A percentile compares a stretch with the other conserved stretches of the same genome.
Conservation (phyloP, 2,797 vertebrate genomes). For the Pseudochirops cupreus region DNA sequence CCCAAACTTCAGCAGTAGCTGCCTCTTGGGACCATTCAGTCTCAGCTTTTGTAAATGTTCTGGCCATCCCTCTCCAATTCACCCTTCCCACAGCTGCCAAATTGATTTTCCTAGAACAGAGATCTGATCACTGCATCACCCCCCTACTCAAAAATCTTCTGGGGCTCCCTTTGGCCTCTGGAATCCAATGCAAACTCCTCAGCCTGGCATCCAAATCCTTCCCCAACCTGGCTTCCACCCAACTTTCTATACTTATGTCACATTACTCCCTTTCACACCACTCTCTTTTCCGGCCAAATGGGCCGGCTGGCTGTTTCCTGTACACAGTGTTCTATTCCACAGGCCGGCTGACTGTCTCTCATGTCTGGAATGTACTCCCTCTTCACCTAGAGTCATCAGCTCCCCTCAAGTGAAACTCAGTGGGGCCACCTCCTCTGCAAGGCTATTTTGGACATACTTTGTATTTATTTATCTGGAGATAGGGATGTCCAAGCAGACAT, state of each 20-base stretch:
- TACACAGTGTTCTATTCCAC: background rate
- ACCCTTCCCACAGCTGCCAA: background rate
- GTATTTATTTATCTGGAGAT: background rate
- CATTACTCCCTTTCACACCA: background rate
- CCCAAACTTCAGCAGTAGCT: background rate
- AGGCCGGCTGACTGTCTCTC: background rate
- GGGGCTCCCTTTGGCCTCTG: background rate
- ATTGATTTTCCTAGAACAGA: background rate
- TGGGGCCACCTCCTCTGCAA: background rate
- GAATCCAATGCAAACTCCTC: background rate
- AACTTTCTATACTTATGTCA: background rate
- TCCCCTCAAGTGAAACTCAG: background rate
- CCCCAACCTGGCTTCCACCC: background rate
- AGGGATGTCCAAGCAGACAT: background rate
- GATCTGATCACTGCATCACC: background rate
- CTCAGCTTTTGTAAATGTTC: background rate
- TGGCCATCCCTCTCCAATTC: background rate
- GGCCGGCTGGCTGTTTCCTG: background rate
- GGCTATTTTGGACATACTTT: background rate
- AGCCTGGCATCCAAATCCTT: background rate
- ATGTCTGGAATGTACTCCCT: background rate
- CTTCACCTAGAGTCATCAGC: background rate
- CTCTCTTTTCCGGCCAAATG: background rate
- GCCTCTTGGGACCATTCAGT: background rate
- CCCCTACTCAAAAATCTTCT: background rate